Evolutionary conservation across 2,888 invertebrate species (phyloP), one percentile per base, ranked within the genome.

Genomic region (Arrhopalites spinosus): DNA sequence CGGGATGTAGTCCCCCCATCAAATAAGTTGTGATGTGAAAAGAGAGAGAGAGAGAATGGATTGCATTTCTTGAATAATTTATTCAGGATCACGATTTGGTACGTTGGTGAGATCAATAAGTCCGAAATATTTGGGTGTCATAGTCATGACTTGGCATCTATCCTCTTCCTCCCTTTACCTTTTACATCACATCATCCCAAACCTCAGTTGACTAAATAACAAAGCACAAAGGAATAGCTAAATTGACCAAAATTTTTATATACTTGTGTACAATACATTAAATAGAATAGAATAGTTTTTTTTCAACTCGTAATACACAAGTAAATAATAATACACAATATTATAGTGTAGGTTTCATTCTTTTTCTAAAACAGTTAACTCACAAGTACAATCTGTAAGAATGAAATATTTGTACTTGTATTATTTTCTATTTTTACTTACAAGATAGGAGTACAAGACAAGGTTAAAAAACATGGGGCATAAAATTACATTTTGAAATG

Each of bases 81-180:
- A 81, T 81, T 81, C 81, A 78, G 78, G 79, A 81, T 81, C 81
- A 81, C 81, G 81, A 79, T 79, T 78, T 77, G 77, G n/a, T 73
- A 70, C 27, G 15, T 56, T 27, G 45, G 29, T 73, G 53, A 77
- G 77, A 77, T 77, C 77, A 77, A 77, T 77, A 77, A 71, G 74
- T 74, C 74, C 77, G 74, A 77, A 73, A 74, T 71, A 66, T 71
- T 74, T 77, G 77, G 77, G 77, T 77, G 73, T 73, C 73, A 64
- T 70, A 56, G 73, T 73, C 73, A 76, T 76, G 76, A 61, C 73
- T 76, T 69, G 76, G 73, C 72, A 72, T 73, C 63, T 64, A 69
- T 69, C 53, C 67, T 68, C 69, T 63, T 70, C 45, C 70, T 59
- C 23, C 30, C 20, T 50, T 27, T 20, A 53, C 20, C 15, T 15